Evolutionary conservation across 2,113 vertebrate species (phyloP), one percentile per base, ranked within the genome.

Genomic region (Rhinoderma darwinii): DNA sequence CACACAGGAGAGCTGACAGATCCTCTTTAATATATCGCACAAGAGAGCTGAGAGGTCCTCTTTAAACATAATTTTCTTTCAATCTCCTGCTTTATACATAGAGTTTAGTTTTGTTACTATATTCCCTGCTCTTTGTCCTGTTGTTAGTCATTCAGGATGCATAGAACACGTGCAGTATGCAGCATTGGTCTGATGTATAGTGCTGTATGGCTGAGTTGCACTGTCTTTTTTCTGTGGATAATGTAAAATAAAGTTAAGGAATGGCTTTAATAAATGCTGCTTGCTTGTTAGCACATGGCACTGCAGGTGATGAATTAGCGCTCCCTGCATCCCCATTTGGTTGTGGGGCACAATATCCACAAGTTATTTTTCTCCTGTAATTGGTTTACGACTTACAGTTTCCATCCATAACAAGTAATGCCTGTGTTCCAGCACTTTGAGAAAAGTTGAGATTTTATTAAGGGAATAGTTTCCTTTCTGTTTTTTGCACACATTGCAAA

Each of bases 371-470:
- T 56, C 77, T 59, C 35, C 35, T 79, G 51, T 32, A 51, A 54
- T 50, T 51, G 27, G 12, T 78, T 54, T 20, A 35, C 20, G 25
- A 32, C 54, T 79, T 47, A 37, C 22, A n/a, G 22, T 79, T 39
- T 39, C 35, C 9, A 12, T 50, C 20, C 25, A 56, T 39, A 32
- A 35, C 10, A 77, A 44, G 47, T 32, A 51, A 66, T 63, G 56
- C 12, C 39, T 41, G 2, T 27, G 37, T 75, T 59, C 18, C 54
- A 39, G 32, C 43, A 75, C 37, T 56, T 61, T 44, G 68, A 43
- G 44, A 59, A 84, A 56, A 59, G 47, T 74, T 84, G 74, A 20
- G 68, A 37, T 75, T 39, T 54, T 88, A 68, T 88, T 30, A n/a
- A n/a, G n/a, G n/a, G n/a, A n/a, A n/a, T n/a, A n/a, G n/a, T n/a